Percentiles rank a stretch among this genome's conserved stretches.
phyloP scores from a whole-genome alignment of 2,113 vertebrate genomes.

The Gopherus evgoodei region DNA sequence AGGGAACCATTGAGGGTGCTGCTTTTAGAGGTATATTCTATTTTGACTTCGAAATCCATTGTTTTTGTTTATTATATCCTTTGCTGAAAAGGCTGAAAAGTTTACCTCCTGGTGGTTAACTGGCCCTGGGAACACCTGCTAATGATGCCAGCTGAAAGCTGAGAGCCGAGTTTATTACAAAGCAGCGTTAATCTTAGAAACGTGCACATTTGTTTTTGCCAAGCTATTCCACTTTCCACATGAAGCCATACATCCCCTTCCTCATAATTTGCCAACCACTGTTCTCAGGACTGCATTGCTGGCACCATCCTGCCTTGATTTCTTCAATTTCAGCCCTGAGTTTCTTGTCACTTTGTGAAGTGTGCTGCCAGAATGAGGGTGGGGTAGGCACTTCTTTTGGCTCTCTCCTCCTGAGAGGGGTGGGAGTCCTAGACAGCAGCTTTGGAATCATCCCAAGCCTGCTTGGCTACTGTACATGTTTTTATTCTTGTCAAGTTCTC shows the following conservation, averaged over 20 bases:
- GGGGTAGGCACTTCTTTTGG: background rate
- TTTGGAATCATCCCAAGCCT: background rate
- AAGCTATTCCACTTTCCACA: background rate
- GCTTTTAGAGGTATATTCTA: background rate
- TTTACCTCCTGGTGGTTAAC: background rate
- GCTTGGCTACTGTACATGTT: background rate
- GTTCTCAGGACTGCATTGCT: background rate
- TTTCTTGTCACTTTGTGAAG: background rate
- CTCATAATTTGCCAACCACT: background rate
- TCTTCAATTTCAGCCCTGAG: background rate
- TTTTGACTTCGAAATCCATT: background rate
- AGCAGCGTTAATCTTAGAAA: background rate
- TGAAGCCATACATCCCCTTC: no score
- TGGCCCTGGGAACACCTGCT: background rate
- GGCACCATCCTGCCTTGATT: background rate
- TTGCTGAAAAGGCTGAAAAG: background rate
- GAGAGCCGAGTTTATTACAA: background rate
- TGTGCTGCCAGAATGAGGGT: background rate
- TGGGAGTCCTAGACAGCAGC: background rate
- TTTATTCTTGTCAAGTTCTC: background rate
- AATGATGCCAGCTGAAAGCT: background rate
- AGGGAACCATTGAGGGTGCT: background rate
- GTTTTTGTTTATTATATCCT: background rate
- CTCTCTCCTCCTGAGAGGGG: background rate
- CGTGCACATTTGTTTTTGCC: rapidly evolving